Base-by-base conservation (phyloP, 1,140 invertebrate species). In the Drosophila repletoides region DNA sequence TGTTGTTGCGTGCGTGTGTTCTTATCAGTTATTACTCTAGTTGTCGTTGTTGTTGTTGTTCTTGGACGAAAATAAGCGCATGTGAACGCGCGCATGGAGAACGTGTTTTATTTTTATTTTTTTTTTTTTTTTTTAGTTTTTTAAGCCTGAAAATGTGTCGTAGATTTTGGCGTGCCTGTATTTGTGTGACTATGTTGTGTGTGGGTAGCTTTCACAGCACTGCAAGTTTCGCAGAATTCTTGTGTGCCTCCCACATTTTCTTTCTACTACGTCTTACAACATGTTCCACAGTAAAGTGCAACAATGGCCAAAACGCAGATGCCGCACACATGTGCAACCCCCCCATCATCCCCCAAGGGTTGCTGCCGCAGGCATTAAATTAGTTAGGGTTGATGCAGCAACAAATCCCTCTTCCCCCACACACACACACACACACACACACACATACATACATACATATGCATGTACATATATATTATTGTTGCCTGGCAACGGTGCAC, bases 1-100 rank as follows among this genome's bases (percentile, higher is more conserved):
- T 36, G 36, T 43, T 46, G 36, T 33, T 63, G 58, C 43, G 26
- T 72, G 69, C 33, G 56, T 49, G 33, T 48, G 24, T 64, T 66
- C 71, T 74, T 74, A 71, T 74, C 71, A 74, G 71, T 71, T 74
- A 71, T 73, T 74, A 74, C 67, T 66, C 60, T 74, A 58, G 52
- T 58, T 46, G 38, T 68, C 52, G 21, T 55, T 40, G 41, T 38
- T 55, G 31, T 69, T 76, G 70, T 55, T 29, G 34, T 9, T 56
- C 33, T 58, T 49, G 43, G 60, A 61, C 38, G 48, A 48, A 67
- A 68, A 68, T 68, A 68, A 63, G 48, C 65, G 65, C 65, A 68
- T 75, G 64, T 63, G 59, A 65, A 60, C 56, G 41, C 12, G 51
- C 51, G 46, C 51, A 48, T 53, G 65, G 22, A 83, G 77, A 84